Conservation (phyloP, 2,797 vertebrate genomes). For the Diceros bicornis region DNA sequence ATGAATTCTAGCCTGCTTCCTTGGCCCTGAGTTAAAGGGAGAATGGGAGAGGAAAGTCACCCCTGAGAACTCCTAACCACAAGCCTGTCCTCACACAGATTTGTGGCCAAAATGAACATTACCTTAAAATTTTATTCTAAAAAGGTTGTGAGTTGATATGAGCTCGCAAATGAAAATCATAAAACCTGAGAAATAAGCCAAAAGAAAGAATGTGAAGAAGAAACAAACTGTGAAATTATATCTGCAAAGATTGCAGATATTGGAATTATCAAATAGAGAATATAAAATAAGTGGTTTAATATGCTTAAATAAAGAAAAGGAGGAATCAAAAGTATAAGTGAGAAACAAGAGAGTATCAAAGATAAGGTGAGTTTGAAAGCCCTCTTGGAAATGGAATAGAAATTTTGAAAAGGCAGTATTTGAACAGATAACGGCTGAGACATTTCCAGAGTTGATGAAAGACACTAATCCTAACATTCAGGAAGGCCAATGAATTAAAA, state of each 20-base stretch:
- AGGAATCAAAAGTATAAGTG: not conserved
- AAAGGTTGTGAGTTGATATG: not conserved
- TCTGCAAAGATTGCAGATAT: not conserved
- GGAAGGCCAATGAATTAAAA: not conserved
- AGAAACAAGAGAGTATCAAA: not conserved
- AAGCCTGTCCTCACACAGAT: not conserved
- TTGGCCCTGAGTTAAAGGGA: not conserved
- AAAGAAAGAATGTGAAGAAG: not conserved
- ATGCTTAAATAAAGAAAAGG: not conserved
- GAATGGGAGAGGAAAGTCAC: not conserved
- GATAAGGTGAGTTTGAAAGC: not conserved
- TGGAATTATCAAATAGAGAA: not conserved
- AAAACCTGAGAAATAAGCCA: not conserved
- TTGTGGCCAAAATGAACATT: not conserved
- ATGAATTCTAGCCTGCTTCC: not conserved
- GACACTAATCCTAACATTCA: not conserved
- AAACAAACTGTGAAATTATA: not conserved
- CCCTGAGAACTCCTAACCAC: not conserved
- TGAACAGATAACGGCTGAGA: not conserved
- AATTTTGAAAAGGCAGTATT: conserved; percentile 1
- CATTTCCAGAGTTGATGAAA: not conserved
- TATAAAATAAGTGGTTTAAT: not conserved
- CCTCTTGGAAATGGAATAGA: not conserved
- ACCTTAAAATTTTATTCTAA: not conserved
- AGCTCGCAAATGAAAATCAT: conserved; percentile 2